Evolutionary conservation across 2,888 invertebrate genomes (phyloP).

Genomic region (Tiliacea citrago): DNA sequence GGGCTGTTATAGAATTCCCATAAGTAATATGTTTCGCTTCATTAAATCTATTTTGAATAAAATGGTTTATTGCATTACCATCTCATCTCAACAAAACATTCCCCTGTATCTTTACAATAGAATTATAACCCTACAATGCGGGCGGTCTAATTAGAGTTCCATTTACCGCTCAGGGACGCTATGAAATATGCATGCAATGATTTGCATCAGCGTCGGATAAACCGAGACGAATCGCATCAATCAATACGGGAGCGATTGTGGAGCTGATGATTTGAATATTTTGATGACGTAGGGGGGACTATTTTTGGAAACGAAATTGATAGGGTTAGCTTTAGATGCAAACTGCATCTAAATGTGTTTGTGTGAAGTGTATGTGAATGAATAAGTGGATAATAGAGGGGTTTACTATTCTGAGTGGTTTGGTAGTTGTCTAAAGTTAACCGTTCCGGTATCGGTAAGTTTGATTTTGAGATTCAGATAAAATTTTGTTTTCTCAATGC

Average conservation of each 20-base stretch:
- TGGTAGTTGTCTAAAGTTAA: background rate
- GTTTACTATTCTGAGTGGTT: background rate
- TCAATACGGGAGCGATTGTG: conserved; percentile 52
- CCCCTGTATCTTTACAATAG: conserved; percentile 32
- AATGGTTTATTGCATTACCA: background rate
- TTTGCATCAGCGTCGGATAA: conserved; percentile 55
- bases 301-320: conserved; percentile 36
- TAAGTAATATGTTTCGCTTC: background rate
- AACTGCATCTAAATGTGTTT: background rate
- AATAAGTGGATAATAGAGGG: background rate
- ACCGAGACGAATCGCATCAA: conserved; percentile 62
- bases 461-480: background rate
- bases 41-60: background rate
- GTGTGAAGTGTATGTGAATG: background rate
- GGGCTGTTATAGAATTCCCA: background rate
- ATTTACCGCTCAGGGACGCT: conserved; percentile 62
- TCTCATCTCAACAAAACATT: conserved; percentile 9
- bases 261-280: conserved; percentile 58
- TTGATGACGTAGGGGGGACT: conserved; percentile 47
- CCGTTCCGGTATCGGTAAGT: no score
- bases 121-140: conserved; percentile 62
- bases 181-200: conserved; percentile 77
- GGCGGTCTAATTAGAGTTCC: conserved; percentile 79
- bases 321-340: conserved; percentile 32
- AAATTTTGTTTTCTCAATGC: background rate